Conservation (phyloP, 1,140 invertebrate species). For the Papilio xuthus region DNA sequence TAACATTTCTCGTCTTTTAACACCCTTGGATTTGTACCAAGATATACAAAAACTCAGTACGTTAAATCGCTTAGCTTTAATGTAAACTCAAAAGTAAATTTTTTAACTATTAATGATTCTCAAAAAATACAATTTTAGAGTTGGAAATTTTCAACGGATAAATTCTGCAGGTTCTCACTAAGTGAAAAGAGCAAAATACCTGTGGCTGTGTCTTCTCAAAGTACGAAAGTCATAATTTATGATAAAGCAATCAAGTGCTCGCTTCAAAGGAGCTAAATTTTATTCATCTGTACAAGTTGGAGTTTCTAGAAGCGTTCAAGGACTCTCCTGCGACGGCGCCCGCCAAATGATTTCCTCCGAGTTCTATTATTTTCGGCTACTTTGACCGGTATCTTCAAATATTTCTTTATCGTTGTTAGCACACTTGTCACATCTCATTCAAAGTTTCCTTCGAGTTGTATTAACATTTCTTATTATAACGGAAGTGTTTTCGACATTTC, state of each 20-base stretch:
- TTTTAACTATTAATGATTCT: neutral
- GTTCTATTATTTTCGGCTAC: slow-evolving; percentile 35
- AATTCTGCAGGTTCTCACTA: neutral
- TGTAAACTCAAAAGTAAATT: too few relatives aligned
- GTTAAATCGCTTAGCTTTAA: neutral
- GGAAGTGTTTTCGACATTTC: neutral
- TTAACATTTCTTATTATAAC: slow-evolving; percentile 26
- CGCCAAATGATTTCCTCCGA: slow-evolving; percentile 35
- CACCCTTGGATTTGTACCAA: neutral
- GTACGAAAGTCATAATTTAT: slow-evolving; percentile 6
- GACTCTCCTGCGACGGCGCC: slow-evolving; percentile 32
- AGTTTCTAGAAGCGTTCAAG: slow-evolving; percentile 35
- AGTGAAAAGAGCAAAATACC: slow-evolving; percentile 19
- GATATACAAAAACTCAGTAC: neutral
- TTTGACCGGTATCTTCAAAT: slow-evolving; percentile 34
- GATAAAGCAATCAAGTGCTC: slow-evolving; percentile 31
- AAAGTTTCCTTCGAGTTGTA: slow-evolving; percentile 30
- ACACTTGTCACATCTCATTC: slow-evolving; percentile 23
- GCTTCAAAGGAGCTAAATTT: slow-evolving; percentile 33
- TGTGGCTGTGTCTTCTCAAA: slow-evolving; percentile 9
- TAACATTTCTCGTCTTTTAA: neutral
- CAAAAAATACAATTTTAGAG: neutral
- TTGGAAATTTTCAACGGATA: slow-evolving; percentile 1
- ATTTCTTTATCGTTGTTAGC: slow-evolving; percentile 37
- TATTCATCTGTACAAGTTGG: slow-evolving; percentile 35